These are phyloP conservation scores for Sapajus apella DNA, from an alignment of 2,113 vertebrate genomes.

Conservation along the genomic window DNA sequence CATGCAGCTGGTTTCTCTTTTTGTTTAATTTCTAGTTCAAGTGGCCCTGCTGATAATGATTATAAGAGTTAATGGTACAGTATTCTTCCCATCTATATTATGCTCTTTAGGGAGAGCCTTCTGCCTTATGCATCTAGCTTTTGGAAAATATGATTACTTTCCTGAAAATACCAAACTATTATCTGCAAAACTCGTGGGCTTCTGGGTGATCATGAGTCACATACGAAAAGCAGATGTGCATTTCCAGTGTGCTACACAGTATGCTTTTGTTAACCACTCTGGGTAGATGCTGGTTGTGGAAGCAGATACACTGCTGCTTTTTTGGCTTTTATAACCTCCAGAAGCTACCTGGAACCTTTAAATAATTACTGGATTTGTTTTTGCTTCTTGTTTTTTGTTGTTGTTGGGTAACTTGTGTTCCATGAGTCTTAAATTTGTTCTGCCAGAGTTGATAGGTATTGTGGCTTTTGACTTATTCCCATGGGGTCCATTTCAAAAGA, in stretches of 20 bases:
- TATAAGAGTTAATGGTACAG: too few species aligned
- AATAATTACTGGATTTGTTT: not conserved
- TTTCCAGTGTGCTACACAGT: not conserved
- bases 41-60: not conserved
- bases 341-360: not conserved
- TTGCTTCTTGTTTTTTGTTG: not conserved
- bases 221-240: accelerated
- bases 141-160: not conserved
- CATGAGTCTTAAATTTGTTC: not conserved
- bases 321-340: not conserved
- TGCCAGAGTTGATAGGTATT: accelerated
- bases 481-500: not conserved
- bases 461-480: not conserved
- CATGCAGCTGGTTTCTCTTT: not conserved
- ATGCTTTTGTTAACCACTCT: not conserved
- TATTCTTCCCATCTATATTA: not conserved
- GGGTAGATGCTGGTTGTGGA: not conserved
- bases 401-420: not conserved
- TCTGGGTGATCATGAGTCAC: not conserved
- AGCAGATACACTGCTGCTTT: not conserved
- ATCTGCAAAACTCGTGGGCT: not conserved
- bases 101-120: not conserved
- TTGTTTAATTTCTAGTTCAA: not conserved
- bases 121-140: not conserved
- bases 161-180: not conserved